A percentile compares a stretch with the other conserved stretches of the same genome.
Evolutionary conservation across 2,113 vertebrate species (phyloP).

Genomic region (Xyrauchen texanus): DNA sequence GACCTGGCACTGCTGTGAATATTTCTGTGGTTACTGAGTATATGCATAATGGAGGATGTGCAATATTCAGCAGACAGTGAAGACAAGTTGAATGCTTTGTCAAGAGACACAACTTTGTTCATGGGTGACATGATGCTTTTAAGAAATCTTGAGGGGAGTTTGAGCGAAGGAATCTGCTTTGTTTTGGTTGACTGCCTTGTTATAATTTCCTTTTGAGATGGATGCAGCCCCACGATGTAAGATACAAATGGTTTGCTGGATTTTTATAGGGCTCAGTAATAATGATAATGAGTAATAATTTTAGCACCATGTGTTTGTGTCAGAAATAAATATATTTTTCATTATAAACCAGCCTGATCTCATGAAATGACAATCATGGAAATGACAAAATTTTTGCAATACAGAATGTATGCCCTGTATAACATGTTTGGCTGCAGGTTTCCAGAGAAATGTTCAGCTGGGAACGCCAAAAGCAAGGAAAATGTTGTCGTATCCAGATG

Average conservation of each 20-base stretch:
- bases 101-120: constrained; percentile 6
- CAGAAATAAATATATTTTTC: too few species aligned
- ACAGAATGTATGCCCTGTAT: too few species aligned
- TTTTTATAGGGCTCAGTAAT: neutral
- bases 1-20: constrained; percentile 18
- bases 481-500: too few species aligned
- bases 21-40: constrained; percentile 11
- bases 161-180: constrained; percentile 14
- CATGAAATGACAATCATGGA: too few species aligned
- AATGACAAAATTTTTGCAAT: too few species aligned
- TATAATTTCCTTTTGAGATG: neutral
- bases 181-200: neutral
- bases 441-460: too few species aligned
- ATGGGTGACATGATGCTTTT: constrained; percentile 34
- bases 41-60: constrained; percentile 42
- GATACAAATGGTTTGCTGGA: neutral
- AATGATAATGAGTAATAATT: neutral
- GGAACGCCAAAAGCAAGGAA: too few species aligned
- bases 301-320: neutral
- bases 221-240: neutral
- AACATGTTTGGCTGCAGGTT: too few species aligned
- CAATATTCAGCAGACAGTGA: constrained; percentile 18
- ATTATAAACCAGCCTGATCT: too few species aligned
- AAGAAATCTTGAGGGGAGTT: neutral
- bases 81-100: constrained; percentile 15